These are phyloP conservation scores for Prosapia bicincta DNA, from an alignment of 2,888 invertebrate species.

Conservation along the genomic window DNA sequence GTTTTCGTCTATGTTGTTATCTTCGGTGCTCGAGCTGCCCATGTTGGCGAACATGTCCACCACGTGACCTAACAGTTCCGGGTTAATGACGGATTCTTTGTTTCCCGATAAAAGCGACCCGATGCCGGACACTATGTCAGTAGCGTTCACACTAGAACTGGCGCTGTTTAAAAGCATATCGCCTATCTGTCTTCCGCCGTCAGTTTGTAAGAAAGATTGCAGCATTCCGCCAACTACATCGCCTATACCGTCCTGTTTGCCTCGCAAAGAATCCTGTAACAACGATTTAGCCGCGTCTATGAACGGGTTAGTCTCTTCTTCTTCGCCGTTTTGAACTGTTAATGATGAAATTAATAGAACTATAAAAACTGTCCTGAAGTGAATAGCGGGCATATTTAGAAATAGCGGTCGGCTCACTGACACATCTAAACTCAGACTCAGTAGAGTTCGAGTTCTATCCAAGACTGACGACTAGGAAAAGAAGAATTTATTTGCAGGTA, in stretches of 20 bases:
- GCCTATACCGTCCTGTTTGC: constrained; percentile 40
- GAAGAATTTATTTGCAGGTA: background rate
- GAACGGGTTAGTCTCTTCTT: constrained; percentile 59
- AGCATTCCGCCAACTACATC: constrained; percentile 61
- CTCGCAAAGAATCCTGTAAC: constrained; percentile 56
- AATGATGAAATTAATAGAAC: constrained; percentile 21
- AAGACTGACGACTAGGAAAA: background rate
- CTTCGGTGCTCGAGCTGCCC: constrained; percentile 34
- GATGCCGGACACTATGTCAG: constrained; percentile 45
- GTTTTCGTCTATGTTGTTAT: constrained; percentile 18
- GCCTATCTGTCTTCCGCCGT: constrained; percentile 55
- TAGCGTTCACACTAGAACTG: constrained; percentile 39
- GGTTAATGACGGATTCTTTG: constrained; percentile 53
- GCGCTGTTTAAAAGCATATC: constrained; percentile 33
- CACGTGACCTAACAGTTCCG: constrained; percentile 55
- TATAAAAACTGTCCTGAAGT: constrained; percentile 22
- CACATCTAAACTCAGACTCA: background rate
- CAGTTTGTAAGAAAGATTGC: constrained; percentile 65
- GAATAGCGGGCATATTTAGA: constrained; percentile 13
- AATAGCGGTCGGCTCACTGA: background rate
- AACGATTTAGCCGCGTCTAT: constrained; percentile 67
- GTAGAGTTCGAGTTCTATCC: background rate
- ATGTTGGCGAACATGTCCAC: constrained; percentile 52
- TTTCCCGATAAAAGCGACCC: constrained; percentile 40
- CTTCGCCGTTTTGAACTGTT: constrained; percentile 32